phyloP scores from a whole-genome alignment of 2,888 invertebrate genomes.

The Tubulanus polymorphus region DNA sequence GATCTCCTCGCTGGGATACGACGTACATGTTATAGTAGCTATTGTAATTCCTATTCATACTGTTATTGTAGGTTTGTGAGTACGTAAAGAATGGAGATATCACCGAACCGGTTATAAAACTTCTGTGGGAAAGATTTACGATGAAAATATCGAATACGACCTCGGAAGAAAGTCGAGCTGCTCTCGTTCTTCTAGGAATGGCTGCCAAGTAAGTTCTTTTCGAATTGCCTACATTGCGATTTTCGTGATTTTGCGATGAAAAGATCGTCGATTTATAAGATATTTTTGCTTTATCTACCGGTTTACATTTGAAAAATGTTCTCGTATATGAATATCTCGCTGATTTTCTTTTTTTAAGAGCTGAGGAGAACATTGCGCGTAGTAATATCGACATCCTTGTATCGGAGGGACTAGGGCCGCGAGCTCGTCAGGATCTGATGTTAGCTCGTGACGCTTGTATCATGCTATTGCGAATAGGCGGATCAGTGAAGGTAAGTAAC shows the following conservation, averaged over 20 bases:
- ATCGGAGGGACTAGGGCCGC: slow-evolving; percentile 64
- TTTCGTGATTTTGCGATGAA: no score
- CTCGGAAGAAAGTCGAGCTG: slow-evolving; percentile 68
- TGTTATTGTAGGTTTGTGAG: slow-evolving; percentile 56
- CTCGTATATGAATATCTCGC: no score
- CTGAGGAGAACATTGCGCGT: slow-evolving; percentile 53
- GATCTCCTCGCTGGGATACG: no score
- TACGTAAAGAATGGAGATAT: slow-evolving; percentile 62
- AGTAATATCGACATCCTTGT: slow-evolving; percentile 71
- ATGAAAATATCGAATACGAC: slow-evolving; percentile 66
- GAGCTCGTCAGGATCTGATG: slow-evolving; percentile 56
- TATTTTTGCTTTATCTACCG: no score
- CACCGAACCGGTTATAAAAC: slow-evolving; percentile 58
- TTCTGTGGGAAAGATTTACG: slow-evolving; percentile 81
- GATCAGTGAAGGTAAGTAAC: slow-evolving; percentile 31
- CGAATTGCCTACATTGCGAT: no score
- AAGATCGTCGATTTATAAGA: no score
- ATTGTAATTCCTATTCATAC: no score
- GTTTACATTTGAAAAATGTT: no score
- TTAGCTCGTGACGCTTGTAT: slow-evolving; percentile 62
- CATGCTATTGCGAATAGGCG: slow-evolving; percentile 57
- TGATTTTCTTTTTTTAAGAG: slow-evolving; percentile 46
- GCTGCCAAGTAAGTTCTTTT: slow-evolving; percentile 58
- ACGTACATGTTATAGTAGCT: no score
- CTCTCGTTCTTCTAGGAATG: slow-evolving; percentile 76